Conservation (phyloP, 2,888 invertebrate species). For the Sesia apiformis region DNA sequence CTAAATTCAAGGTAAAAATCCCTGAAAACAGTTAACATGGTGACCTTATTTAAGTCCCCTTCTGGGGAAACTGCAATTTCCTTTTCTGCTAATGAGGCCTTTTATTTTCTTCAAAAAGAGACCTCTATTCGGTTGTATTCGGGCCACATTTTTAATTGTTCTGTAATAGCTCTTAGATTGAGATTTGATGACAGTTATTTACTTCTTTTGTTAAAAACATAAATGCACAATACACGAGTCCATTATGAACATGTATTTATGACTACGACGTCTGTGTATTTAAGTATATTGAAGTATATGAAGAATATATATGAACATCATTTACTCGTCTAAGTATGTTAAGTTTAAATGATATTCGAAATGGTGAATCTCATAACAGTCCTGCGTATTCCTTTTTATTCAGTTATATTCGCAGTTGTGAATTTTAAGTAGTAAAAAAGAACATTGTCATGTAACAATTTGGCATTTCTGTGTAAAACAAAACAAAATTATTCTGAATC, state of each 20-base stretch:
- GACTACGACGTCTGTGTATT: too few species aligned
- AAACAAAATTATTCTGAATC: too few species aligned
- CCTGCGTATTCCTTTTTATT: not conserved
- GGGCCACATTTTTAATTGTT: not conserved
- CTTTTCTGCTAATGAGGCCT: slow-evolving; percentile 67
- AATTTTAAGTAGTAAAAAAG: not conserved
- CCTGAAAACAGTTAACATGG: slow-evolving; percentile 49
- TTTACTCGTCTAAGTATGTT: too few species aligned
- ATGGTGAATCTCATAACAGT: too few species aligned
- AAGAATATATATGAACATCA: too few species aligned
- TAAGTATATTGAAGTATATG: too few species aligned
- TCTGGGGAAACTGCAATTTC: slow-evolving; percentile 65
- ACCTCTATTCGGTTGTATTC: slow-evolving; percentile 27
- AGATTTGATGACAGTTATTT: not conserved
- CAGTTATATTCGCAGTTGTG: not conserved
- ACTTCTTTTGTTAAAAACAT: not conserved
- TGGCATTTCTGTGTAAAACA: too few species aligned
- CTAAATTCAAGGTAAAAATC: slow-evolving; percentile 32
- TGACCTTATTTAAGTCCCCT: slow-evolving; percentile 67
- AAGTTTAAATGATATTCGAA: too few species aligned
- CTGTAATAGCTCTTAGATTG: not conserved
- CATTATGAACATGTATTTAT: too few species aligned
- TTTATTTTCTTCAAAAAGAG: slow-evolving; percentile 40
- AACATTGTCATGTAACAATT: too few species aligned
- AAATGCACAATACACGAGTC: not conserved